Conservation (phyloP, 2,113 vertebrate species). For the Dinomys branickii region DNA sequence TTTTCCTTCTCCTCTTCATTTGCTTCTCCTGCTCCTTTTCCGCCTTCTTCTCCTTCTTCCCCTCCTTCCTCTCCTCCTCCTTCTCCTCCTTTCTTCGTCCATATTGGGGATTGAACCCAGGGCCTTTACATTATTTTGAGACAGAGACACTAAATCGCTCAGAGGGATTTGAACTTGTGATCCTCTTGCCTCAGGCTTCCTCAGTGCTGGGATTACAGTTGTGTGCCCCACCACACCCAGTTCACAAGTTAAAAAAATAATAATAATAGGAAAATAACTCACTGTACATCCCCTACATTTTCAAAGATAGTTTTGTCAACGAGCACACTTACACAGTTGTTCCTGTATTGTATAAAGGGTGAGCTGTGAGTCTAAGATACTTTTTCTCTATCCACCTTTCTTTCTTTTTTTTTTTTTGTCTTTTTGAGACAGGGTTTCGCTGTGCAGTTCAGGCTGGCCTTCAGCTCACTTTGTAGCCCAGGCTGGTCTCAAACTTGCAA, state of each 20-base stretch:
- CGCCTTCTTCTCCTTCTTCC: background rate
- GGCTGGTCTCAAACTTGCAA: too few species aligned
- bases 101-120: background rate
- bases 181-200: background rate
- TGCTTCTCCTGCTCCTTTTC: too few species aligned
- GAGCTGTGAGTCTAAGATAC: background rate
- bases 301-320: background rate
- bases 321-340: background rate
- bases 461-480: too few species aligned
- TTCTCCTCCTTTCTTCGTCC: too few species aligned
- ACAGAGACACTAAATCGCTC: background rate
- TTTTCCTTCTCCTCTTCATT: accelerated
- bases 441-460: too few species aligned
- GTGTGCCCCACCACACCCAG: background rate
- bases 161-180: background rate
- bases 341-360: background rate
- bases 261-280: background rate
- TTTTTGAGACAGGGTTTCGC: too few species aligned
- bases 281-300: background rate
- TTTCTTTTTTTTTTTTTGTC: too few species aligned
- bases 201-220: background rate
- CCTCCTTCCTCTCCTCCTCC: background rate
- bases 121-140: background rate
- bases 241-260: background rate
- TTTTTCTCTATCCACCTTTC: slow-evolving; percentile 29